Evolutionary conservation across 2,797 vertebrate genomes (phyloP), one percentile per base, ranked within the genome.

Genomic region (Acanthornis magna): DNA sequence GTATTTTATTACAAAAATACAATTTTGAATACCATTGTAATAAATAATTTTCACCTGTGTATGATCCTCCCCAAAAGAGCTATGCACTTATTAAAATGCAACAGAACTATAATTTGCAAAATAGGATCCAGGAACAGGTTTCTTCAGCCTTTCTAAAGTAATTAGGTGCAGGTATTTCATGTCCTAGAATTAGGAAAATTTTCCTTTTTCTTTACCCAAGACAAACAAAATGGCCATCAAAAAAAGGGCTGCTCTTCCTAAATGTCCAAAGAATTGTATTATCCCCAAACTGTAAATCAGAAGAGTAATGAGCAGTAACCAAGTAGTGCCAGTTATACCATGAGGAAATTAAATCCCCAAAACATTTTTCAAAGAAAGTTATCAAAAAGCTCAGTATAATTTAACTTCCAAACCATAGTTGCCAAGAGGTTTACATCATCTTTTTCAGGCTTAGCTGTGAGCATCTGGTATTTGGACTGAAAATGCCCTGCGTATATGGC

Each of bases 1-100:
- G 0, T 22, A 9, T 66, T 95, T 95, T 94, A 93, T 95, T 95
- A 5, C 57, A 93, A 92, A 94, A 74, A 95, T 75, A 76, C 22
- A 91, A 26, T 9, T 75, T 16, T 82, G 27, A 85, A 70, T 42
- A 82, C 5, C 8, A 29, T 45, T 50, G 26, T 32, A 89, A 95
- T 91, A 89, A 78, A 85, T 87, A 91, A 57, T 73, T 76, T 70
- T 70, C 13, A 78, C 9, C 10, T 26, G 11, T 27, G 4, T 67
- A 51, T 45, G 42, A 65, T 27, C 13, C 4, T 11, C 2, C 38
- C 2, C 4, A 5, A n/a, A 21, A 65, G 48, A 86, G 4, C 29
- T 29, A 43, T 25, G 26, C 23, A 80, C 6, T 42, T 67, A 45
- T 27, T 22, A 91, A 83, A 88, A 76, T 32, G 5, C 48, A 70